Base-by-base conservation (phyloP, 1,140 invertebrate genomes). In the Sitophilus oryzae region DNA sequence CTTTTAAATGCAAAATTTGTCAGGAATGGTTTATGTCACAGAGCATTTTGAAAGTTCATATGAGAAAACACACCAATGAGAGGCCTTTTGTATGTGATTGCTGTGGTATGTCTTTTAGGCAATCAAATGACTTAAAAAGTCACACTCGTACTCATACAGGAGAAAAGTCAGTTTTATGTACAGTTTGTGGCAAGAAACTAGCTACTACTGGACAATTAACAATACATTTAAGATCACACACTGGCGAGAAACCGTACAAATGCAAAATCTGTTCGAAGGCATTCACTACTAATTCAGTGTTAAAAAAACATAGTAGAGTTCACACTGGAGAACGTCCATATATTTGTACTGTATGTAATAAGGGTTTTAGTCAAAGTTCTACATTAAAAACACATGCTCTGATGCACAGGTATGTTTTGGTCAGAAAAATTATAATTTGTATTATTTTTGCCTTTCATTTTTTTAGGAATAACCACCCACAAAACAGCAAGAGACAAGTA, bases 101-200 rank as follows among this genome's bases (percentile, higher is more conserved):
- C 18, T 71, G 69, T 52, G 64, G 66, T 2, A 66, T 66, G 60
- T 64, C 65, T 3, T 71, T 70, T 36, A 62, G 63, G 20, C 67
- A 68, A 20, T 63, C 60, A 4, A 63, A 62, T 55, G 67, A 69
- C 59, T 55, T 71, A 40, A 64, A 69, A 55, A 35, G 67, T 11
- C 69, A 71, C 42, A 59, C 65, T 36, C 52, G 65, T 15, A 65
- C 66, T 9, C 88, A 90, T 60, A 88, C 86, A 0, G 80, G 81
- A 1, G 79, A 84, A 54, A 63, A 78, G 35, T 84, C 83, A 0
- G 84, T 83, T 65, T 68, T 79, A 53, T 81, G 86, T 60, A 75
- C 74, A 0, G 77, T 80, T 36, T 91, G 88, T 63, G 76, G 78
- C 3, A 89, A 89, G 70, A 30, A 40, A 42, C 37, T 58, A 44